These are phyloP conservation scores for Cantharis lateralis DNA, from an alignment of 2,888 invertebrate species.

Conservation along the genomic window DNA sequence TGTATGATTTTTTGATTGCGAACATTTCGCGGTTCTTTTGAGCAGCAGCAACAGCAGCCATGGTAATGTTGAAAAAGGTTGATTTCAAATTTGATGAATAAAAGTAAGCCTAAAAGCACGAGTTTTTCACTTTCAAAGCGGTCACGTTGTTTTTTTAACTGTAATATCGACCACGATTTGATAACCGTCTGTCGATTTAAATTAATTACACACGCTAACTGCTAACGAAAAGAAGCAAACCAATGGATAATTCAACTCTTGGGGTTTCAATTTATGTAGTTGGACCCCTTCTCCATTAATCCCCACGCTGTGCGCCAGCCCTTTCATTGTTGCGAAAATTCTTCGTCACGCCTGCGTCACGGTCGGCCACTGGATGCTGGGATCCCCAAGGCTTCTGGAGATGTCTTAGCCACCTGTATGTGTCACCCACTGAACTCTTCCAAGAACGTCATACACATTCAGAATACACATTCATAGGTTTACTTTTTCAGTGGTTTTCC, in stretches of 20 bases:
- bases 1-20: slow-evolving; percentile 96
- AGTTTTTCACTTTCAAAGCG: slow-evolving; percentile 58
- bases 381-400: slow-evolving; percentile 48
- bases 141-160: slow-evolving; percentile 58
- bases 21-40: slow-evolving; percentile 96
- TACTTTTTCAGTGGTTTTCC: not conserved
- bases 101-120: slow-evolving; percentile 51
- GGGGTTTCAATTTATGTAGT: slow-evolving; percentile 53
- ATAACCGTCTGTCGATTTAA: slow-evolving; percentile 52
- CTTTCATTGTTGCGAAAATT: slow-evolving; percentile 54
- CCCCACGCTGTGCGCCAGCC: slow-evolving; percentile 59
- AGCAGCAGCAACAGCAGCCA: slow-evolving; percentile 89
- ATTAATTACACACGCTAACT: slow-evolving; percentile 44
- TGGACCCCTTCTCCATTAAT: slow-evolving; percentile 48
- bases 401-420: slow-evolving; percentile 36
- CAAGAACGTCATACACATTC: slow-evolving; percentile 3
- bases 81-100: slow-evolving; percentile 15
- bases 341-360: slow-evolving; percentile 68
- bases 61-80: slow-evolving; percentile 41
- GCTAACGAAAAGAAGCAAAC: slow-evolving; percentile 50
- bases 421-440: slow-evolving; percentile 32
- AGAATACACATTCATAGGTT: not conserved
- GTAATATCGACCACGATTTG: slow-evolving; percentile 62
- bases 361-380: slow-evolving; percentile 51
- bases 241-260: slow-evolving; percentile 47